Conservation (phyloP, 2,888 invertebrate species). For the Dioctria linearis region DNA sequence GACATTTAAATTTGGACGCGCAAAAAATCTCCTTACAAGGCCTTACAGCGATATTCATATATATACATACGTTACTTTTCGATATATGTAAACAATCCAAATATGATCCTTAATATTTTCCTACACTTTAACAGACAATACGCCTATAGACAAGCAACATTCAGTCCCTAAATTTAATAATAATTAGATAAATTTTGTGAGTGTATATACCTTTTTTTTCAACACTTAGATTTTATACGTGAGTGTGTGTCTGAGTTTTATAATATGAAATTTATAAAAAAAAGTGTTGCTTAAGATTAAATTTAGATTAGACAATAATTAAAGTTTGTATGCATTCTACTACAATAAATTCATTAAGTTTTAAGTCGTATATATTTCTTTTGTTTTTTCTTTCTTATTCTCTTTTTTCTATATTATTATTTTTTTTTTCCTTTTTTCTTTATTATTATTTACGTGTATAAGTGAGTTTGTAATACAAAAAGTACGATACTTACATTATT, state of each 20-base stretch:
- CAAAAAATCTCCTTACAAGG: slow-evolving; percentile 48
- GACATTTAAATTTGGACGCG: slow-evolving; percentile 50
- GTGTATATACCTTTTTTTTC: neutral
- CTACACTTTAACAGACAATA: neutral
- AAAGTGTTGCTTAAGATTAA: slow-evolving; percentile 13
- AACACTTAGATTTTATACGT: slow-evolving; percentile 9
- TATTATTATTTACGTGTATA: too few species aligned
- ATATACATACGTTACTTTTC: neutral
- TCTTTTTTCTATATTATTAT: too few species aligned
- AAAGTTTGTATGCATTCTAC: too few species aligned
- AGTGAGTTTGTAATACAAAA: too few species aligned
- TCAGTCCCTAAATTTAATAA: slow-evolving; percentile 24
- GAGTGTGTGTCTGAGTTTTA: neutral
- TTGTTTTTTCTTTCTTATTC: too few species aligned
- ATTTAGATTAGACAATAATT: too few species aligned
- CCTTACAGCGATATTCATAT: slow-evolving; percentile 38
- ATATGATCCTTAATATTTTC: neutral
- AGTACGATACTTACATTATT: too few species aligned
- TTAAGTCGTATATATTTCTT: too few species aligned
- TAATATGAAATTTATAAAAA: slow-evolving; percentile 17
- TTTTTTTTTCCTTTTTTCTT: too few species aligned
- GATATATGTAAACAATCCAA: neutral
- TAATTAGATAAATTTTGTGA: slow-evolving; percentile 14
- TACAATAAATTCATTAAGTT: too few species aligned
- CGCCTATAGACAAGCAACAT: slow-evolving; percentile 6